A percentile compares a stretch with the other conserved stretches of the same genome.
phyloP scores from a whole-genome alignment of 2,113 vertebrate species.

The Sterrhoptilus dennistouni region DNA sequence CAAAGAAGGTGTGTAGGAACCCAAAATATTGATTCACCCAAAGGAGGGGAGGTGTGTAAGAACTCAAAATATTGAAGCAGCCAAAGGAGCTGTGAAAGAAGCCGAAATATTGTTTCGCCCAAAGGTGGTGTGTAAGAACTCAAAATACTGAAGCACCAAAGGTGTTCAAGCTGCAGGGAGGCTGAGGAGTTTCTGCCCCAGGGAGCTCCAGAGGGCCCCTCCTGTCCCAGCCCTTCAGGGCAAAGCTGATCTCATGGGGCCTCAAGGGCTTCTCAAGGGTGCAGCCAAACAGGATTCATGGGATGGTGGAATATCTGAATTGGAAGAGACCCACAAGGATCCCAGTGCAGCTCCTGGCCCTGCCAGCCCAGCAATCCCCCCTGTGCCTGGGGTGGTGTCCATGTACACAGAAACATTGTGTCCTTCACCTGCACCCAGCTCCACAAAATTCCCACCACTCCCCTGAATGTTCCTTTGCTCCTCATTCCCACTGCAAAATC shows the following conservation, averaged over 20 bases:
- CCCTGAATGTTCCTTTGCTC: background rate
- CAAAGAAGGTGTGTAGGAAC: rapidly evolving
- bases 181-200: background rate
- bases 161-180: background rate
- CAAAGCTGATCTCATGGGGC: background rate
- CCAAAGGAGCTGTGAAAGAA: background rate
- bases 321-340: background rate
- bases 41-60: rapidly evolving
- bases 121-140: background rate
- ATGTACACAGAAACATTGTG: background rate
- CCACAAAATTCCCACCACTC: background rate
- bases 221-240: background rate
- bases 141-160: rapidly evolving
- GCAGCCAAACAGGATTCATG: background rate
- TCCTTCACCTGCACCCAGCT: background rate
- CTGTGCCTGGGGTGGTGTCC: background rate
- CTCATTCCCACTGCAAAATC: background rate
- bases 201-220: background rate
- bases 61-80: rapidly evolving
- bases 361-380: no score
- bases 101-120: background rate
- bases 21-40: rapidly evolving
- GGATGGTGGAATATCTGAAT: rapidly evolving
- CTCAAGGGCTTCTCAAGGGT: background rate
- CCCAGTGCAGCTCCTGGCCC: background rate